Percentiles rank a stretch among this genome's conserved stretches.
Evolutionary conservation across 2,888 invertebrate genomes (phyloP).

Genomic region (Tenthredo distinguenda): DNA sequence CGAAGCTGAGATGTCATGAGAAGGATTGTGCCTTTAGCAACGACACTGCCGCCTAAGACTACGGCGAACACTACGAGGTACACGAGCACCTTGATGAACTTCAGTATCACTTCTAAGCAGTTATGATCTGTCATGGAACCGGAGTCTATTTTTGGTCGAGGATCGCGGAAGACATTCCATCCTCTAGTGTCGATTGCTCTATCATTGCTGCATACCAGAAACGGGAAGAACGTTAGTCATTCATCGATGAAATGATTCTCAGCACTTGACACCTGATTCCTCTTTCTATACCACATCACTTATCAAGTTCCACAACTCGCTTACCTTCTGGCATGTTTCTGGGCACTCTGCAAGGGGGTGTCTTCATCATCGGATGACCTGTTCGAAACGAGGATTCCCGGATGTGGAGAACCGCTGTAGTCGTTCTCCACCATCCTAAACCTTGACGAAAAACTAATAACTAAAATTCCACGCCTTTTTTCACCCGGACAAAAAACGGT

Average conservation of each 20-base stretch:
- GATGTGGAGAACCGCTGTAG: not conserved
- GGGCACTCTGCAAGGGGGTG: not conserved
- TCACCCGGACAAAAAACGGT: conserved; percentile 81
- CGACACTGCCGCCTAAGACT: conserved; percentile 84
- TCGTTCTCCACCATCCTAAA: not conserved
- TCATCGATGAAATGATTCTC: not conserved
- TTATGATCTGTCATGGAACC: conserved; percentile 85
- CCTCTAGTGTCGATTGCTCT: conserved; percentile 79
- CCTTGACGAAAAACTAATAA: not conserved
- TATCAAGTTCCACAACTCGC: not conserved
- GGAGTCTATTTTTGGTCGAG: conserved; percentile 84
- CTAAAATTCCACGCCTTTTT: not conserved
- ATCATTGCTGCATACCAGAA: not conserved
- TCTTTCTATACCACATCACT: not conserved
- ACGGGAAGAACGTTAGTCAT: not conserved
- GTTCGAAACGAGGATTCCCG: not conserved
- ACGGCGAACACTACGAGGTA: conserved; percentile 85
- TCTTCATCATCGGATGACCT: not conserved
- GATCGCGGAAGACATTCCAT: conserved; percentile 91
- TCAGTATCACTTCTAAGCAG: conserved; percentile 83
- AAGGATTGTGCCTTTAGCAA: conserved; percentile 87
- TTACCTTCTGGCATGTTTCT: not conserved
- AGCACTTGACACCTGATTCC: not conserved
- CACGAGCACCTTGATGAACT: conserved; percentile 84
- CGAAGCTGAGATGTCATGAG: conserved; percentile 87